phyloP scores from a whole-genome alignment of 1,140 invertebrate genomes.

The Bacillus rossius region DNA sequence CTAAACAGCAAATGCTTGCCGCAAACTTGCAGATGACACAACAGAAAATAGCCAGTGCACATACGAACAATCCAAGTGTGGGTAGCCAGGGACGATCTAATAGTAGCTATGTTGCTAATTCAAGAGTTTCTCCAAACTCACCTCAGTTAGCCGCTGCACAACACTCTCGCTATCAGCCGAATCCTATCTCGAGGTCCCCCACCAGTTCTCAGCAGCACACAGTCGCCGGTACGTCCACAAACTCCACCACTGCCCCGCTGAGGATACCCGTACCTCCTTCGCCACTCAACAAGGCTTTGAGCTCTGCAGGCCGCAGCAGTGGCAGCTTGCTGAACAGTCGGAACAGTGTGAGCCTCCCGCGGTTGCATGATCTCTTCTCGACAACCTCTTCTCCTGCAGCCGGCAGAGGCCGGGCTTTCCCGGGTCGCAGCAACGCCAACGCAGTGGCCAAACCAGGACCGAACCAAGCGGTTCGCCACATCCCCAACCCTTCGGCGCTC shows the following conservation, averaged over 20 bases:
- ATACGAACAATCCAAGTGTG: too few species aligned
- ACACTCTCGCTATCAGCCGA: too few species aligned
- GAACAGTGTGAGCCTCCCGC: background rate
- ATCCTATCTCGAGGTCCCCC: too few species aligned
- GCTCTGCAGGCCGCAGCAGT: background rate
- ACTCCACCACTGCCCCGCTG: background rate
- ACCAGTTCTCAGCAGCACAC: too few species aligned
- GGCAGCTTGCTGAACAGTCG: conserved; percentile 12
- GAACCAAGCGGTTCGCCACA: conserved; percentile 38
- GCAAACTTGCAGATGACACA: too few species aligned
- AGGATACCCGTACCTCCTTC: conserved; percentile 5
- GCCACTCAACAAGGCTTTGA: background rate
- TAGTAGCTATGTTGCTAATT: too few species aligned
- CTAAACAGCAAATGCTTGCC: too few species aligned
- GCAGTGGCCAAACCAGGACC: conserved; percentile 26
- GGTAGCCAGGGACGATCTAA: too few species aligned
- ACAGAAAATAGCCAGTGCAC: too few species aligned
- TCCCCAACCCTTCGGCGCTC: conserved; percentile 37
- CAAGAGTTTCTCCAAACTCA: too few species aligned
- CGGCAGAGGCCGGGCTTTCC: background rate
- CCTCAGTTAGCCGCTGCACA: too few species aligned
- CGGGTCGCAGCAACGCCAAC: background rate
- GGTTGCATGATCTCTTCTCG: conserved; percentile 13
- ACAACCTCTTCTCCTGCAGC: background rate
- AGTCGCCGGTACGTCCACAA: too few species aligned